These are phyloP conservation scores for Panagrolaimus sp. DNA, from an alignment of 1,140 invertebrate species.

Conservation along the genomic window DNA sequence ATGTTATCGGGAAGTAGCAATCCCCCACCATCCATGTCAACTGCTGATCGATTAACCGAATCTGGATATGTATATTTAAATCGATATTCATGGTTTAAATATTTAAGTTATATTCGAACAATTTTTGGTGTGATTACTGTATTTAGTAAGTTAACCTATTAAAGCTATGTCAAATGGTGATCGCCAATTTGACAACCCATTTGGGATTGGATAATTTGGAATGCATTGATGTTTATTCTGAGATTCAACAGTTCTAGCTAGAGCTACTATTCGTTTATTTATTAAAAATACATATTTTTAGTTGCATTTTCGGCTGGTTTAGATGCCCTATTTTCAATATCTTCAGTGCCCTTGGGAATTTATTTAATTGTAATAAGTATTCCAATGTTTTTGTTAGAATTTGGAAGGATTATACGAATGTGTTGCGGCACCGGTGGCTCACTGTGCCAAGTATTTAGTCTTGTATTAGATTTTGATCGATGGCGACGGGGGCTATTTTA, in stretches of 20 bases:
- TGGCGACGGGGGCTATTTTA: constrained; percentile 41
- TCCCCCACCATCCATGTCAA: not conserved
- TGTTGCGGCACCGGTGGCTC: constrained; percentile 43
- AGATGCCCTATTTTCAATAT: constrained; percentile 26
- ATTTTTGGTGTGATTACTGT: constrained; percentile 35
- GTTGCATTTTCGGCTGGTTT: constrained; percentile 38
- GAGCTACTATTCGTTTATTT: too few species aligned
- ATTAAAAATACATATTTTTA: too few species aligned
- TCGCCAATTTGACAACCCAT: too few species aligned
- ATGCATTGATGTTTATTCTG: too few species aligned
- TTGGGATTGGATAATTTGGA: too few species aligned
- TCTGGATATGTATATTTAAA: constrained; percentile 30
- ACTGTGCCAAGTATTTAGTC: constrained; percentile 27
- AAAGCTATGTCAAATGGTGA: too few species aligned
- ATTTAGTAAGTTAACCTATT: constrained; percentile 32
- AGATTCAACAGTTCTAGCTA: too few species aligned
- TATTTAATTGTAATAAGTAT: constrained; percentile 33
- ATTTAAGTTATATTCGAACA: constrained; percentile 40
- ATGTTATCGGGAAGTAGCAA: not conserved
- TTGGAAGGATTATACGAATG: constrained; percentile 39
- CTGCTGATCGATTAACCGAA: constrained; percentile 7
- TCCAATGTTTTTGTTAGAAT: constrained; percentile 42
- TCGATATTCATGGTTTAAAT: constrained; percentile 38
- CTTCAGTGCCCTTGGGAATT: constrained; percentile 27
- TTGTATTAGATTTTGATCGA: constrained; percentile 37